Percentiles rank a stretch among this genome's conserved stretches.
Evolutionary conservation across 2,888 invertebrate species (phyloP).

Genomic region (Apodemia duryi): DNA sequence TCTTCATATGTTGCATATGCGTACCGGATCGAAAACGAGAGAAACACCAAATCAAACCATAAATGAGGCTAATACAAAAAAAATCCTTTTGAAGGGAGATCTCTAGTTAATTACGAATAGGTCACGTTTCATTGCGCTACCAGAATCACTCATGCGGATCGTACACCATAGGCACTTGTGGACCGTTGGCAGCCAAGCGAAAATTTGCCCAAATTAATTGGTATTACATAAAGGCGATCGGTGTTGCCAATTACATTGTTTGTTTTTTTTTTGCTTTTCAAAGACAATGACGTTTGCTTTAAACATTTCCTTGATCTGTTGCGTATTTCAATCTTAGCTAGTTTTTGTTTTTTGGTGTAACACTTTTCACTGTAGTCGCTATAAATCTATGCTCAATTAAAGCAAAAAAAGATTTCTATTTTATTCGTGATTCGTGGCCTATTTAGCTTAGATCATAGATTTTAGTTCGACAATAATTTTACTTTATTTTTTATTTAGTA

Average conservation of each 20-base stretch:
- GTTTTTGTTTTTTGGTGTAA: constrained; percentile 5
- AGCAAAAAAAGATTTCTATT: too few species aligned
- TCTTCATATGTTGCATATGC: neutral
- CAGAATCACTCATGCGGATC: constrained; percentile 64
- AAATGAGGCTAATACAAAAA: constrained; percentile 36
- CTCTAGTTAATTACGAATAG: constrained; percentile 49
- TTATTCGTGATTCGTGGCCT: too few species aligned
- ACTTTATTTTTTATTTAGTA: too few species aligned
- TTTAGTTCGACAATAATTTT: too few species aligned
- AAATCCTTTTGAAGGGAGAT: constrained; percentile 42
- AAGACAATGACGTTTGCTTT: constrained; percentile 13
- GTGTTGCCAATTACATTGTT: constrained; percentile 20
- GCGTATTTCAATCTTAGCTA: neutral
- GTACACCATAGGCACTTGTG: constrained; percentile 43
- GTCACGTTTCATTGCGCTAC: constrained; percentile 66
- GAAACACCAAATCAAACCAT: constrained; percentile 16
- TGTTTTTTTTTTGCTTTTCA: constrained; percentile 7
- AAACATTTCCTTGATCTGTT: constrained; percentile 10
- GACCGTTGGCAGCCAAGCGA: constrained; percentile 28
- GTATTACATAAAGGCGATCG: constrained; percentile 39
- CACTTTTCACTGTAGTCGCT: neutral
- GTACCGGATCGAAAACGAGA: neutral
- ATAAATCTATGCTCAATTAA: neutral
- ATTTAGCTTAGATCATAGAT: too few species aligned
- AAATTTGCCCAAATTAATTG: constrained; percentile 26